A percentile compares a stretch with the other conserved stretches of the same genome.
Conservation (phyloP, 2,888 invertebrate genomes). For the Trileptium ribeirensis region DNA sequence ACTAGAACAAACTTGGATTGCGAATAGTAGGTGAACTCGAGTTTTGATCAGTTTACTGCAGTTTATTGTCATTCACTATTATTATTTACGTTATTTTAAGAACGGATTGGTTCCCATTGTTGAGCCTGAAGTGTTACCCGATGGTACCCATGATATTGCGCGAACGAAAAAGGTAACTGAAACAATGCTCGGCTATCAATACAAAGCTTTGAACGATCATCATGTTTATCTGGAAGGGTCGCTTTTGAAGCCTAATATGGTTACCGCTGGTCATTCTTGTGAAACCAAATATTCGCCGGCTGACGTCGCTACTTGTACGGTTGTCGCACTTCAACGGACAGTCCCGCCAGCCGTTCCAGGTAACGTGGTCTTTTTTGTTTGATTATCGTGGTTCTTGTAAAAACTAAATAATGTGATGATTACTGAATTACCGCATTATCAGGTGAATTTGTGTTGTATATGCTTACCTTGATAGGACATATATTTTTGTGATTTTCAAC, state of each 20-base stretch:
- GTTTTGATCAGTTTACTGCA: too few species aligned
- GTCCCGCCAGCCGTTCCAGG: conserved; percentile 93
- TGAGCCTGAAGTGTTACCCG: conserved; percentile 94
- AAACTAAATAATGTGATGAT: too few species aligned
- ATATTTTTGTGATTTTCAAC: too few species aligned
- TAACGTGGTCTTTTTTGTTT: too few species aligned
- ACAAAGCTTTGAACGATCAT: conserved; percentile 93
- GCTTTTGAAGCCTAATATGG: conserved; percentile 99
- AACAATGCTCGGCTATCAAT: conserved; percentile 82
- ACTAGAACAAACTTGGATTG: too few species aligned
- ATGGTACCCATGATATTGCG: conserved; percentile 90
- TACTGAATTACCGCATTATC: too few species aligned
- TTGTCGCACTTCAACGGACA: conserved; percentile 80
- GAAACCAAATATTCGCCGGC: conserved; percentile 69
- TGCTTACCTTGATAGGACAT: too few species aligned
- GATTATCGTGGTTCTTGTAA: too few species aligned
- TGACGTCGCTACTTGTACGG: conserved; percentile 86
- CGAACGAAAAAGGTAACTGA: conserved; percentile 91
- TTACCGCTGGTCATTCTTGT: conserved; percentile 78
- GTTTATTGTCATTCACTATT: too few species aligned
- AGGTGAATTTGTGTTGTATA: too few species aligned
- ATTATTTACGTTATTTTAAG: too few species aligned
- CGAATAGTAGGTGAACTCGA: too few species aligned
- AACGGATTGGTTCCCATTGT: conserved; percentile 97
- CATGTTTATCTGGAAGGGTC: conserved; percentile 96